These are phyloP conservation scores for Azorinus chamasolen DNA, from an alignment of 2,888 invertebrate genomes.

Conservation along the genomic window DNA sequence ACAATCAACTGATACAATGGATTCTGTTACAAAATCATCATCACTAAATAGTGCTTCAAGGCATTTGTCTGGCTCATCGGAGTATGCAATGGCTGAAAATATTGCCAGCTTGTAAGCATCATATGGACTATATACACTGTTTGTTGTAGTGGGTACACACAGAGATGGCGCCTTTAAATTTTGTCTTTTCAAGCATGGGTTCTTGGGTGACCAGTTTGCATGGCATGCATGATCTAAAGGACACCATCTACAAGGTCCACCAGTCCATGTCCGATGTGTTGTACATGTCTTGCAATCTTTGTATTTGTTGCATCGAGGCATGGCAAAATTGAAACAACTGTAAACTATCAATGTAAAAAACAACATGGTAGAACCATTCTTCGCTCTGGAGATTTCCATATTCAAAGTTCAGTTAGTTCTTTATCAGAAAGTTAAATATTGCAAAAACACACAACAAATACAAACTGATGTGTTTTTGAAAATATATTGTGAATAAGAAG, in stretches of 20 bases:
- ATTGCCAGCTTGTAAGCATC: slow-evolving; percentile 46
- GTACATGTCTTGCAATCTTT: slow-evolving; percentile 36
- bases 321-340: no score
- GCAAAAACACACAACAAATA: no score
- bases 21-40: slow-evolving; percentile 28
- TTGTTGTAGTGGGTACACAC: slow-evolving; percentile 9
- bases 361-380: no score
- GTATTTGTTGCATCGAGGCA: slow-evolving; percentile 17
- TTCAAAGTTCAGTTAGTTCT: no score
- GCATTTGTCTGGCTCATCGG: slow-evolving; percentile 42
- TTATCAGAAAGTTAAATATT: no score
- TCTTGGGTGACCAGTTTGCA: slow-evolving; percentile 26
- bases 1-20: slow-evolving; percentile 23
- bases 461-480: no score
- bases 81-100: slow-evolving; percentile 51
- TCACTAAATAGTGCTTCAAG: slow-evolving; percentile 29
- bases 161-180: neutral
- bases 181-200: slow-evolving; percentile 27
- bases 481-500: no score
- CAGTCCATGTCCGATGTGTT: slow-evolving; percentile 32
- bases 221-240: slow-evolving; percentile 43
- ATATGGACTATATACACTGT: slow-evolving; percentile 25
- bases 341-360: no score
- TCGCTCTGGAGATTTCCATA: no score
- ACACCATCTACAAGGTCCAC: slow-evolving; percentile 44